Conservation (phyloP, 2,113 vertebrate genomes). For the Edolisoma coerulescens region DNA sequence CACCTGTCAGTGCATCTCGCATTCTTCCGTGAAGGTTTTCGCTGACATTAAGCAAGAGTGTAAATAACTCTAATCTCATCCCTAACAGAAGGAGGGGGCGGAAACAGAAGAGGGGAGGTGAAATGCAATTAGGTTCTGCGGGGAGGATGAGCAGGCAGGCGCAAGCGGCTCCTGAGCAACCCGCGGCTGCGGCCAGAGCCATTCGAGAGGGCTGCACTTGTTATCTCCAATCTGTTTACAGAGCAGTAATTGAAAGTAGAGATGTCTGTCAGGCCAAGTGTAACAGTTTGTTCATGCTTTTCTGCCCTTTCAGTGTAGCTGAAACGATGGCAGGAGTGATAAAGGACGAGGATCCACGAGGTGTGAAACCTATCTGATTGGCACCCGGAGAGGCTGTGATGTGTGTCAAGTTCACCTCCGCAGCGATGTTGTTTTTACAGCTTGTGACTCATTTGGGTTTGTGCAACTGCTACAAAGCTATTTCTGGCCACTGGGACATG, state of each 20-base stretch:
- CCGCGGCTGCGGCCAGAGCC: background rate
- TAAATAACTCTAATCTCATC: background rate
- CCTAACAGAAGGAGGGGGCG: background rate
- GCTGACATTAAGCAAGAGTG: background rate
- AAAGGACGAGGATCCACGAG: background rate
- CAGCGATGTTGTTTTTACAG: background rate
- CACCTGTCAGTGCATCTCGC: background rate
- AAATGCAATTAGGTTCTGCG: background rate
- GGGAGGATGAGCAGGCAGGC: background rate
- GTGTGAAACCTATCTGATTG: slow-evolving; percentile 47
- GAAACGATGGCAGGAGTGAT: background rate
- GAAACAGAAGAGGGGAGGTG: background rate
- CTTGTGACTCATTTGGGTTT: background rate
- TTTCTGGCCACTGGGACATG: background rate
- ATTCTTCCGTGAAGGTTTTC: background rate
- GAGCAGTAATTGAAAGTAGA: slow-evolving; percentile 63
- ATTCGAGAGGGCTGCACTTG: background rate
- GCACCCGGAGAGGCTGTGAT: background rate
- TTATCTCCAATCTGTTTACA: slow-evolving; percentile 73
- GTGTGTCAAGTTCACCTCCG: background rate
- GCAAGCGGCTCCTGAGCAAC: background rate
- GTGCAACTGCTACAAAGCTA: background rate
- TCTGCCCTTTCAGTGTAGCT: slow-evolving; percentile 45
- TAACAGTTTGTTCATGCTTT: slow-evolving; percentile 67
- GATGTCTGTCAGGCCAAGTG: slow-evolving; percentile 67